Conservation (phyloP, 2,888 invertebrate genomes). For the Lumbricus terrestris region DNA sequence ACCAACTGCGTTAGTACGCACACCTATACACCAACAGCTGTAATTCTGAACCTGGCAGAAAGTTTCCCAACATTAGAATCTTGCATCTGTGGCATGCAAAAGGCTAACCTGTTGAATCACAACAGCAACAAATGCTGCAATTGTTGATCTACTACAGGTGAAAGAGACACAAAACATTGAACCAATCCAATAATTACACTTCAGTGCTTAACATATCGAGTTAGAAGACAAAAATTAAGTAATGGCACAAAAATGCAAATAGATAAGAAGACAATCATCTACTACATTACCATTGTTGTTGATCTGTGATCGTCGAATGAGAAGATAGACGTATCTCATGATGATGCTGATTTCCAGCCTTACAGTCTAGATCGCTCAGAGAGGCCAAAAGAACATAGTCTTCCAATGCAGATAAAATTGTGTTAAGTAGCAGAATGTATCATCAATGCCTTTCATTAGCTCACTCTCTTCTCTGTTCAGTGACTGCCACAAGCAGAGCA, state of each 20-base stretch:
- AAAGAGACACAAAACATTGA: no score
- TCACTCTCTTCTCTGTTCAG: neutral
- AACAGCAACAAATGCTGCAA: no score
- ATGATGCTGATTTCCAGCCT: neutral
- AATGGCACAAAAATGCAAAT: neutral
- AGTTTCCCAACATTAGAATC: no score
- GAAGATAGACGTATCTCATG: conserved; percentile 3
- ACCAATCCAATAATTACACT: no score
- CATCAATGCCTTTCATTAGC: neutral
- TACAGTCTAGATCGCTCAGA: neutral
- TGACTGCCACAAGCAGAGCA: neutral
- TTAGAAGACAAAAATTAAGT: neutral
- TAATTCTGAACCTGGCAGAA: no score
- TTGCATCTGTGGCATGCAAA: no score
- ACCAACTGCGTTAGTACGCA: no score
- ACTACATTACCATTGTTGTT: conserved; percentile 3
- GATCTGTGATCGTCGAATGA: neutral
- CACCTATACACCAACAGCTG: no score
- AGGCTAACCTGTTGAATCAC: no score
- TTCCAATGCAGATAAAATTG: neutral
- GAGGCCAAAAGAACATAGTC: neutral
- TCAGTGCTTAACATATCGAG: no score
- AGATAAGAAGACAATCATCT: neutral
- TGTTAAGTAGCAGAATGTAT: neutral
- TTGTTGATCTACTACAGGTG: no score